These are phyloP conservation scores for Busseola fusca DNA, from an alignment of 2,888 invertebrate genomes.

Conservation along the genomic window DNA sequence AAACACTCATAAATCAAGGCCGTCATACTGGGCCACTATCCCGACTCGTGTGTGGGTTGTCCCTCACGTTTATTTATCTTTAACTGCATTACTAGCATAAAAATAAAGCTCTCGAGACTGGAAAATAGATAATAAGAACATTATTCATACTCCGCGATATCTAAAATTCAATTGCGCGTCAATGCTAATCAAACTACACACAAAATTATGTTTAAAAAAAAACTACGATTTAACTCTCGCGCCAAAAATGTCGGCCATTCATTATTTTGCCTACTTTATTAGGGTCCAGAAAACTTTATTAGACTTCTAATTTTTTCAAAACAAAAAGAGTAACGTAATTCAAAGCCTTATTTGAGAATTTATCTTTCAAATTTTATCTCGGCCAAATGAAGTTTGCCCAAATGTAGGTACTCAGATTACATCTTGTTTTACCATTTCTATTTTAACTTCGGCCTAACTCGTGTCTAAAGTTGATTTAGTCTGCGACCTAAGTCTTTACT, in stretches of 20 bases:
- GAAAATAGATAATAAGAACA: slow-evolving; percentile 1
- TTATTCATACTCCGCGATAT: not conserved
- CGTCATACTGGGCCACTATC: not conserved
- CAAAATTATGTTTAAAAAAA: slow-evolving; percentile 7
- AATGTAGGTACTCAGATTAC: slow-evolving; percentile 52
- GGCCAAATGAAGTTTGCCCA: slow-evolving; percentile 44
- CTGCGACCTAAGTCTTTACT: slow-evolving; percentile 1
- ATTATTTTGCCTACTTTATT: slow-evolving; percentile 24
- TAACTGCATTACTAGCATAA: not conserved
- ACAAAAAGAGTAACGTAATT: slow-evolving; percentile 41
- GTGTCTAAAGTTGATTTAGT: slow-evolving; percentile 32
- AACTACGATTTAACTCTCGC: not conserved
- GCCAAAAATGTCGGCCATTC: slow-evolving; percentile 14
- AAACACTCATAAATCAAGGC: no score
- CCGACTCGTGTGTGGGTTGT: not conserved
- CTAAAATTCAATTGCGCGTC: slow-evolving; percentile 4
- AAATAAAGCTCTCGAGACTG: not conserved
- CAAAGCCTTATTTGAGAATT: slow-evolving; percentile 48
- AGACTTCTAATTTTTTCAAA: slow-evolving; percentile 34
- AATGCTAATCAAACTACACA: not conserved
- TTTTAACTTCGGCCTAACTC: slow-evolving; percentile 36
- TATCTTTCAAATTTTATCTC: slow-evolving; percentile 51
- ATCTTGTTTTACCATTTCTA: slow-evolving; percentile 52
- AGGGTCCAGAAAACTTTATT: slow-evolving; percentile 30
- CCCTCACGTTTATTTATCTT: not conserved